Percentiles rank a stretch among this genome's conserved stretches.
Conservation (phyloP, 2,113 vertebrate species). For the Panthera uncia region DNA sequence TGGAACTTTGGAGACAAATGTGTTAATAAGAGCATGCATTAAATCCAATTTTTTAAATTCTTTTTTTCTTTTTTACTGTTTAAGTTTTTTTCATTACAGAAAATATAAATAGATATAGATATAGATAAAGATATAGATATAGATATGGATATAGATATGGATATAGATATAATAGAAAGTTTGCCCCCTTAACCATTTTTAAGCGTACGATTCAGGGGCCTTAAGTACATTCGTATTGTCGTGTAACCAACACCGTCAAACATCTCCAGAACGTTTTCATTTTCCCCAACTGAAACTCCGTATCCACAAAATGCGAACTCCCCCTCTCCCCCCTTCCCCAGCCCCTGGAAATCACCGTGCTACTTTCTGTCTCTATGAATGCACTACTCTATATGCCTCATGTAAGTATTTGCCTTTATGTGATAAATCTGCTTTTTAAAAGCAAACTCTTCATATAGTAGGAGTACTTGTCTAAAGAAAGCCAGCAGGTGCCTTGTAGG, state of each 20-base stretch:
- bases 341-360: background rate
- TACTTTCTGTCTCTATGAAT: background rate
- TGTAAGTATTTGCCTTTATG: background rate
- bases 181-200: background rate
- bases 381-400: too few species aligned
- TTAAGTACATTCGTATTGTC: too few species aligned
- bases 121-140: too few species aligned
- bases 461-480: background rate
- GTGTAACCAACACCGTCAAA: accelerated
- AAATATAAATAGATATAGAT: background rate
- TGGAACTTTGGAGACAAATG: background rate
- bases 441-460: background rate
- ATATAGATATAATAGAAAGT: background rate
- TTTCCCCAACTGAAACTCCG: background rate
- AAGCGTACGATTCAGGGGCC: background rate
- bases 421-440: background rate
- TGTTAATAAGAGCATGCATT: background rate
- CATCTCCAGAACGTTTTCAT: background rate
- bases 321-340: too few species aligned
- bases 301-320: background rate
- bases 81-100: background rate
- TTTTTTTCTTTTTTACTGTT: background rate
- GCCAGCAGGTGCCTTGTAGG: background rate
- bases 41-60: background rate
- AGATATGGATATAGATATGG: too few species aligned